Conservation (phyloP, 2,888 invertebrate genomes). For the Gryllus longicercus region DNA sequence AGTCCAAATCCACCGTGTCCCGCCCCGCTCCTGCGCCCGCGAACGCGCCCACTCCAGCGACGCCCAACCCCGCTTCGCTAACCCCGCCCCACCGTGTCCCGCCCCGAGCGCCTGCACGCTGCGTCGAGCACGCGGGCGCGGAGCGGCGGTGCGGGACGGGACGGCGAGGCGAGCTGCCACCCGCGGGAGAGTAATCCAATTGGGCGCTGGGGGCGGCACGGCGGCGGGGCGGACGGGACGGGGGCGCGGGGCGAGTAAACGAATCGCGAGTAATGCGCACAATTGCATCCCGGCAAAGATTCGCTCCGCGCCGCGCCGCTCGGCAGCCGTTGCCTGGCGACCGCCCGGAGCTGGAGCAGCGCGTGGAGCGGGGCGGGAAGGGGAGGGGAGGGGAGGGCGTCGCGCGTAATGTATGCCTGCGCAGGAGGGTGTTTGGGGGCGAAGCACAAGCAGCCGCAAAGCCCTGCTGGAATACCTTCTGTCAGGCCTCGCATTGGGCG, state of each 20-base stretch:
- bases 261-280: slow-evolving; percentile 36
- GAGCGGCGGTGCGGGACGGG: background rate
- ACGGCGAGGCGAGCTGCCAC: background rate
- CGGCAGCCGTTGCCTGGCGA: background rate
- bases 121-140: background rate
- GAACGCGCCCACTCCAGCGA: too few species aligned
- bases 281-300: slow-evolving; percentile 30
- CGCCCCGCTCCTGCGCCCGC: too few species aligned
- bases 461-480: too few species aligned
- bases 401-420: background rate
- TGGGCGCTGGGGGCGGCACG: background rate
- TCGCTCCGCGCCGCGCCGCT: background rate
- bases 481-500: too few species aligned
- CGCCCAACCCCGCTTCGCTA: too few species aligned
- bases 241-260: slow-evolving; percentile 30
- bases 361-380: too few species aligned
- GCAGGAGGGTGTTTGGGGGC: slow-evolving; percentile 12
- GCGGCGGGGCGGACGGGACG: slow-evolving; percentile 4
- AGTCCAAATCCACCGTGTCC: too few species aligned
- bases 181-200: background rate
- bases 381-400: background rate
- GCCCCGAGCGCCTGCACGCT: too few species aligned
- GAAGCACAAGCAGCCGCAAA: background rate
- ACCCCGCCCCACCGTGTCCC: too few species aligned
- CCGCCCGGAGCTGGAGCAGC: background rate